phyloP scores from a whole-genome alignment of 2,888 invertebrate genomes.

The Cremastinae sp. region DNA sequence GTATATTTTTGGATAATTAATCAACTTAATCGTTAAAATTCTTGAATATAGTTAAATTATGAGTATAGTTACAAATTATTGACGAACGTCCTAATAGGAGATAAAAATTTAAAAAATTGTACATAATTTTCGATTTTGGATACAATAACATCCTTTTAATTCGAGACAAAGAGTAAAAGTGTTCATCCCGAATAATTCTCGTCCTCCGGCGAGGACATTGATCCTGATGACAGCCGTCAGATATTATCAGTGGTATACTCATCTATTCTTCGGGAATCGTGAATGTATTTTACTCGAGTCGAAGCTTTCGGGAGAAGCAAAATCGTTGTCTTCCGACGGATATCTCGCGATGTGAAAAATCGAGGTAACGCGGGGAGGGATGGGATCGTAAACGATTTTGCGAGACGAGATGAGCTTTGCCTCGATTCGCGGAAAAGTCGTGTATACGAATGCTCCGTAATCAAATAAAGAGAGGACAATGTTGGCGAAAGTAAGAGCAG shows the following conservation, averaged over 20 bases:
- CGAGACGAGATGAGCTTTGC: constrained; percentile 33
- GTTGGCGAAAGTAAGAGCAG: constrained; percentile 73
- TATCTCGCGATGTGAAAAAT: constrained; percentile 32
- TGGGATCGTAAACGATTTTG: constrained; percentile 33
- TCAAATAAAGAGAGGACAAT: constrained; percentile 80
- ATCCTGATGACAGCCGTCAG: constrained; percentile 3
- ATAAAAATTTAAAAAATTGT: too few species aligned
- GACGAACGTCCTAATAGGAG: too few species aligned
- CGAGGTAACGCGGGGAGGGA: constrained; percentile 21
- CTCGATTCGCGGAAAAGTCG: constrained; percentile 70
- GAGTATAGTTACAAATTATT: too few species aligned
- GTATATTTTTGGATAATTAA: too few species aligned
- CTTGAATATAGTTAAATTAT: too few species aligned
- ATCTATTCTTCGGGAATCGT: not conserved
- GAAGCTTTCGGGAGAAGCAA: constrained; percentile 1
- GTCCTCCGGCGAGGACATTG: too few species aligned
- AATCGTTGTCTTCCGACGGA: constrained; percentile 1
- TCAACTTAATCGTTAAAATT: too few species aligned
- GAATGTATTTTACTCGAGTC: not conserved
- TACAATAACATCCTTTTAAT: too few species aligned
- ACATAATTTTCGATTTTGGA: too few species aligned
- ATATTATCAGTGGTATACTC: constrained; percentile 19
- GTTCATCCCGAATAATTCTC: too few species aligned
- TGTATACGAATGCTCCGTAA: constrained; percentile 79
- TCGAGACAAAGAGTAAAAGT: not conserved